phyloP scores from a whole-genome alignment of 2,888 invertebrate species.

The Cerceris ruficornis region DNA sequence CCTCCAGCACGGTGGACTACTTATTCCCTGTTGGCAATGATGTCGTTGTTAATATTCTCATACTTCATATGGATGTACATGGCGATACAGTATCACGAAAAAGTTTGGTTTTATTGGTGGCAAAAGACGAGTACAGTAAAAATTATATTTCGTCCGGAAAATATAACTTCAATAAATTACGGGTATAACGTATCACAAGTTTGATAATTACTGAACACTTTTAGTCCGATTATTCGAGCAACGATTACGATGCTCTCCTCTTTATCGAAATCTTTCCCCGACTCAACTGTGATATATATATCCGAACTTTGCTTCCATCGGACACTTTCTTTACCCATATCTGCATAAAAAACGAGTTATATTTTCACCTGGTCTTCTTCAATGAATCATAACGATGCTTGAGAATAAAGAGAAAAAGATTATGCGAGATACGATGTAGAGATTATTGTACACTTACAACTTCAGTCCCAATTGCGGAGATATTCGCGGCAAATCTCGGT shows the following conservation, averaged over 20 bases:
- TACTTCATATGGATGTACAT: conserved; percentile 83
- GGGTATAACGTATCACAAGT: conserved; percentile 51
- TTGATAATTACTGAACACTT: conserved; percentile 39
- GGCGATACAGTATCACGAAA: conserved; percentile 82
- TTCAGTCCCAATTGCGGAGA: conserved; percentile 95
- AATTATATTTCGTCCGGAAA: conserved; percentile 74
- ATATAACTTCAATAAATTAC: conserved; percentile 42
- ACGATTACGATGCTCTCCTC: conserved; percentile 88
- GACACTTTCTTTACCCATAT: conserved; percentile 94
- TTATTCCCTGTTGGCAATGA: conserved; percentile 82
- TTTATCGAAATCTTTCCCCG: conserved; percentile 95
- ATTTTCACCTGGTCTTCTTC: conserved; percentile 5
- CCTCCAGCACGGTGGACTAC: conserved; percentile 83
- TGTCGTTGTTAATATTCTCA: conserved; percentile 82
- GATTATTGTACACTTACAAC: conserved; percentile 84
- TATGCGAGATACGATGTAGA: not conserved
- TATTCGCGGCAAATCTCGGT: conserved; percentile 92
- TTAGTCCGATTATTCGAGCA: conserved; percentile 1
- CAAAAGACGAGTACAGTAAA: conserved; percentile 83
- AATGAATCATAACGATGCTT: not conserved
- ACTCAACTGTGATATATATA: conserved; percentile 92
- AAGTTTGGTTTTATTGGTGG: conserved; percentile 84
- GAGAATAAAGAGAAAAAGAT: too few species aligned
- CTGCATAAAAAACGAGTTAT: conserved; percentile 83
- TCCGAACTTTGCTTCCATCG: conserved; percentile 91